Percentiles rank a stretch among this genome's conserved stretches.
phyloP scores from a whole-genome alignment of 2,888 invertebrate genomes.

The Chloromyia formosa region DNA sequence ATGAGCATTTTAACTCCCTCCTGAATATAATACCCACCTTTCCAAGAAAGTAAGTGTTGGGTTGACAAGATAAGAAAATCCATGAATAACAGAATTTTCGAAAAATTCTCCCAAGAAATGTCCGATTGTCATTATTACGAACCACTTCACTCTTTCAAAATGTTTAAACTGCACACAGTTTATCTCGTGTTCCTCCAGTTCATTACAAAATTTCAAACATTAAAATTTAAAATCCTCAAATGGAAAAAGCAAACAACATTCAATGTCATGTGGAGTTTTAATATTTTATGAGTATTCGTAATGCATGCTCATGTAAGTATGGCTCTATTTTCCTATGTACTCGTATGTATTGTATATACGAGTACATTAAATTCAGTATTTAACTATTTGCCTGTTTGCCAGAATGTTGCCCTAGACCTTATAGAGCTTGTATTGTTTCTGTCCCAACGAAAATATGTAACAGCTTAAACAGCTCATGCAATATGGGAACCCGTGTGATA shows the following conservation, averaged over 20 bases:
- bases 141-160: not conserved
- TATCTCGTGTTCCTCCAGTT: not conserved
- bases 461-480: too few relatives aligned
- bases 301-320: not conserved
- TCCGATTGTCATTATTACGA: not conserved
- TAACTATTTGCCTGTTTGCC: too few relatives aligned
- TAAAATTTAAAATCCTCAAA: not conserved
- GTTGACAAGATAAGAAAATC: conserved; percentile 57
- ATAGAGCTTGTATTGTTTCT: too few relatives aligned
- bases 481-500: too few relatives aligned
- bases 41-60: conserved; percentile 54
- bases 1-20: not conserved
- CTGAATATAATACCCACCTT: conserved; percentile 51
- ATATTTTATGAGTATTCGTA: not conserved
- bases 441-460: too few relatives aligned
- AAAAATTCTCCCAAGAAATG: conserved; percentile 55
- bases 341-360: too few relatives aligned
- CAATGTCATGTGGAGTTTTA: not conserved
- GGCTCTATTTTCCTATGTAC: too few relatives aligned
- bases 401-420: too few relatives aligned
- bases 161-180: not conserved
- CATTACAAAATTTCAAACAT: not conserved
- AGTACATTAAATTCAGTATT: too few relatives aligned
- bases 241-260: not conserved
- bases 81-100: conserved; percentile 58